A percentile compares a stretch with the other conserved stretches of the same genome.
phyloP scores from a whole-genome alignment of 2,888 invertebrate genomes.

The Netelia inedita region DNA sequence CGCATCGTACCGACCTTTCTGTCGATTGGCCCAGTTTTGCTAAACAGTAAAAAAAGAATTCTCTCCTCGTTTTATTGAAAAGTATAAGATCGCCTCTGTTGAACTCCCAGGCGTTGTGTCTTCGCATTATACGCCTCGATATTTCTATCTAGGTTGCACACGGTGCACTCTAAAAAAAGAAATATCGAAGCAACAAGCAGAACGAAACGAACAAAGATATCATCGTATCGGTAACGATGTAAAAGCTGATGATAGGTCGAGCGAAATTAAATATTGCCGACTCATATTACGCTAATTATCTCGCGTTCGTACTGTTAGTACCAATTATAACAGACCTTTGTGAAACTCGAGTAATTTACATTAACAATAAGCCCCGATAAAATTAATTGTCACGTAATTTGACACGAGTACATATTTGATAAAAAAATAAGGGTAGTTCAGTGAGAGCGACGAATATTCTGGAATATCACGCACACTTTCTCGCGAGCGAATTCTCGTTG shows the following conservation, averaged over 20 bases:
- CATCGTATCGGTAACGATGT: background rate
- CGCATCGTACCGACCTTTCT: background rate
- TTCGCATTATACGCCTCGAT: background rate
- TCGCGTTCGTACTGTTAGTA: background rate
- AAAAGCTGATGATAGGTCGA: background rate
- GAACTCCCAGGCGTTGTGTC: background rate
- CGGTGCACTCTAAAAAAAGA: background rate
- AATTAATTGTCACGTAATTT: background rate
- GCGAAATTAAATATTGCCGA: background rate
- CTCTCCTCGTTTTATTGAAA: background rate
- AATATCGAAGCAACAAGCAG: background rate
- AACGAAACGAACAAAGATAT: constrained; percentile 3
- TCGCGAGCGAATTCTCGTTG: background rate
- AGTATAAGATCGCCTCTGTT: background rate
- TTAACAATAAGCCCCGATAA: background rate
- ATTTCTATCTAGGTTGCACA: background rate
- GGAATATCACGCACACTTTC: background rate
- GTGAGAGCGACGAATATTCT: background rate
- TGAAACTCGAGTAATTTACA: no score
- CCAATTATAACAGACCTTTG: background rate
- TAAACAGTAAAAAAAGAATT: background rate
- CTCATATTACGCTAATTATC: background rate
- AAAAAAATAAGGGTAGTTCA: background rate
- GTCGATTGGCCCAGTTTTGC: background rate
- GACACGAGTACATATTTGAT: constrained; percentile 5